Conservation (phyloP, 2,888 invertebrate genomes). For the Ophion obscuratus region DNA sequence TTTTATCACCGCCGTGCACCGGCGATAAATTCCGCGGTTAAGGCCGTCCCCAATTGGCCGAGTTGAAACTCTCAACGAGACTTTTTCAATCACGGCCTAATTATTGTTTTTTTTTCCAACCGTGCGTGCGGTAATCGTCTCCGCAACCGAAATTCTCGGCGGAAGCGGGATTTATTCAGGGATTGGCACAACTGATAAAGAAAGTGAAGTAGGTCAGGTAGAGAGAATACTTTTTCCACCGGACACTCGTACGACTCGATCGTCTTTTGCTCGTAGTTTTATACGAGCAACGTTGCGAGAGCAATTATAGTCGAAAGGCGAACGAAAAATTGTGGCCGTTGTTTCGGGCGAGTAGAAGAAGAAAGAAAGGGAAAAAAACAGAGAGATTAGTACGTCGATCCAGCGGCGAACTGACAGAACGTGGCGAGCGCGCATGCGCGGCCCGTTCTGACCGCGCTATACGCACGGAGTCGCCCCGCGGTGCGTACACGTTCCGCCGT, state of each 20-base stretch:
- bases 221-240: background rate
- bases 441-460: slow-evolving; percentile 68
- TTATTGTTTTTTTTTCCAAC: background rate
- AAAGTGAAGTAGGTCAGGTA: background rate
- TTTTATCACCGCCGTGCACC: no score
- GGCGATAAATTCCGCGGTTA: background rate
- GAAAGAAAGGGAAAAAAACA: background rate
- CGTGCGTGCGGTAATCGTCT: background rate
- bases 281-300: background rate
- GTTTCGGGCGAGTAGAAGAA: background rate
- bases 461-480: slow-evolving; percentile 19
- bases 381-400: background rate
- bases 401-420: background rate
- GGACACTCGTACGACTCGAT: background rate
- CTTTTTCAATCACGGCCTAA: background rate
- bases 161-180: background rate
- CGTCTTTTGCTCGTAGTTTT: background rate
- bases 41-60: background rate
- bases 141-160: background rate
- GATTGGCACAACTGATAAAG: background rate
- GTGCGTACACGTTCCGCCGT: slow-evolving; percentile 11
- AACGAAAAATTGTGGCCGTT: background rate
- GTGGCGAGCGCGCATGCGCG: slow-evolving; percentile 62
- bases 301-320: background rate
- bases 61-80: background rate